Conservation (phyloP, 1,140 invertebrate genomes). For the Hyles euphorbiae region DNA sequence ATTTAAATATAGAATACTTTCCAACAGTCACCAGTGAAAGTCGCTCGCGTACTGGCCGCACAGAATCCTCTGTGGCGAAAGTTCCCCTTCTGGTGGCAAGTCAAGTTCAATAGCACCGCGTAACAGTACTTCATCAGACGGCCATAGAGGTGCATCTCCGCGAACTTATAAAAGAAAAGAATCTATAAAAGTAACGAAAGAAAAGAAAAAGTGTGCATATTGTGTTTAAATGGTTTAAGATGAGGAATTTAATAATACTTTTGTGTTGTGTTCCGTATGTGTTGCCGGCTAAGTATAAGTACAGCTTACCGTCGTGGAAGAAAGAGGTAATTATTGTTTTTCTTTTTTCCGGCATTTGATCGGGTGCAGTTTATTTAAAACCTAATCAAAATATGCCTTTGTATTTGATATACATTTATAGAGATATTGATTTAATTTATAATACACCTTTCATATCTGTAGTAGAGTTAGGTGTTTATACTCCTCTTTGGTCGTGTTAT, state of each 20-base stretch:
- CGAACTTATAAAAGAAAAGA: neutral
- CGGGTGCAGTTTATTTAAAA: no score
- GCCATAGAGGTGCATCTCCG: conserved; percentile 22
- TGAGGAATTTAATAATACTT: conserved; percentile 39
- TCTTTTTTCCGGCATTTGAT: neutral
- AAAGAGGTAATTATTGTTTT: conserved; percentile 77
- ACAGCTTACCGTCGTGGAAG: conserved; percentile 82
- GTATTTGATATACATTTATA: no score
- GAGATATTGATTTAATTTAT: no score
- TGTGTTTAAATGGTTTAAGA: conserved; percentile 31
- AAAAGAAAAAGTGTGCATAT: neutral
- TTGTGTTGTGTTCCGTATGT: conserved; percentile 48
- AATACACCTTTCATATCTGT: no score
- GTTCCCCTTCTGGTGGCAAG: conserved; percentile 37
- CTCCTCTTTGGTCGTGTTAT: no score
- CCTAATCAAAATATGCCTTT: no score
- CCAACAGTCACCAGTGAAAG: no score
- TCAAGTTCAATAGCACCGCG: conserved; percentile 68
- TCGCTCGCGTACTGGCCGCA: conserved; percentile 30
- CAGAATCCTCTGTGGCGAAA: conserved; percentile 54
- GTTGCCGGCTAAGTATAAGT: conserved; percentile 77
- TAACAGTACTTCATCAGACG: conserved; percentile 46
- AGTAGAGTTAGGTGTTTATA: no score
- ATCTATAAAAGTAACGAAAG: neutral
- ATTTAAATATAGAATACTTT: no score